Conservation (phyloP, 2,113 vertebrate species). For the Pomatostomus ruficeps region DNA sequence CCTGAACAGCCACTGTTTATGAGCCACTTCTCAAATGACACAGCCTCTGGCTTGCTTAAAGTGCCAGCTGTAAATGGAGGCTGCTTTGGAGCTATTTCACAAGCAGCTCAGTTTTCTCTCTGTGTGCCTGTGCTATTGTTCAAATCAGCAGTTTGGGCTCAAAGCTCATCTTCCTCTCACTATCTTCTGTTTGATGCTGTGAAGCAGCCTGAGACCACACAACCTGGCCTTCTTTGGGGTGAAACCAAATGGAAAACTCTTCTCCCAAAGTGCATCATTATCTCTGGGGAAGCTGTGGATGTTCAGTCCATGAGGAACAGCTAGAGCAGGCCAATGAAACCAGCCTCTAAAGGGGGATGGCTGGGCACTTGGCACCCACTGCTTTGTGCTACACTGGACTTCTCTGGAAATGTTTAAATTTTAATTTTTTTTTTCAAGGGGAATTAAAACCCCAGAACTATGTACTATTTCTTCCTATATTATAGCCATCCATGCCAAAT, state of each 20-base stretch:
- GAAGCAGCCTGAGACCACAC: background rate
- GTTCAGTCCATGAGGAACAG: background rate
- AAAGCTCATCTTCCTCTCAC: background rate
- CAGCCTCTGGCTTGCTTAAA: background rate
- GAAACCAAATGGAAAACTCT: background rate
- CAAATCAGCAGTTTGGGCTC: background rate
- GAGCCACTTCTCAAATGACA: background rate
- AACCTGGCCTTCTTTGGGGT: background rate
- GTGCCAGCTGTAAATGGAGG: background rate
- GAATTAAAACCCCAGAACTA: background rate
- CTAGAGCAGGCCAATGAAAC: background rate
- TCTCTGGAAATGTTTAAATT: background rate
- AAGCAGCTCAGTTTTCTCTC: background rate
- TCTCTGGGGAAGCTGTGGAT: background rate
- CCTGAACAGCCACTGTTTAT: background rate
- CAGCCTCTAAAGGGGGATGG: background rate
- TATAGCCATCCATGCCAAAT: background rate
- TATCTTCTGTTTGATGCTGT: fast-evolving
- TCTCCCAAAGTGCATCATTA: background rate
- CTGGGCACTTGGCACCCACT: background rate
- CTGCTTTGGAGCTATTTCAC: background rate
- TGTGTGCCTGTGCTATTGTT: background rate
- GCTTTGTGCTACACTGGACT: background rate
- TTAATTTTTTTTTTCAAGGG: background rate
- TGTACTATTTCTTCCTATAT: background rate